A percentile compares a stretch with the other conserved stretches of the same genome.
Conservation (phyloP, 2,113 vertebrate genomes). For the Corythoichthys haematopterus region DNA sequence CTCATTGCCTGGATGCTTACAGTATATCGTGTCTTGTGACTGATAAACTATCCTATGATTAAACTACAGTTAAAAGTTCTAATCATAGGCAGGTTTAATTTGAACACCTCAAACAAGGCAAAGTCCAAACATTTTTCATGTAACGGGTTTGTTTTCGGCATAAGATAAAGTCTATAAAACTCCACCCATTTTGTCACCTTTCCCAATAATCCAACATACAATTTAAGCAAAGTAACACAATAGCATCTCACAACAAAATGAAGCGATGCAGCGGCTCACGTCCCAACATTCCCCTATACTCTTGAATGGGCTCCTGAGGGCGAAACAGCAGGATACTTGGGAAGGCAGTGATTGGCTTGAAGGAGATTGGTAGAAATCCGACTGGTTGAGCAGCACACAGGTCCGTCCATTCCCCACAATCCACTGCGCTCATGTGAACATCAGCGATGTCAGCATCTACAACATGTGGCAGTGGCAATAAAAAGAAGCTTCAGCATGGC, state of each 20-base stretch:
- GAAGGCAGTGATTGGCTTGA: constrained; percentile 76
- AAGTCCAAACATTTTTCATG: not conserved
- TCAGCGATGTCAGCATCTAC: constrained; percentile 50
- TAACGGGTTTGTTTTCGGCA: not conserved
- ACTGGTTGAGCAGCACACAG: constrained; percentile 74
- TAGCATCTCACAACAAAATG: constrained; percentile 82
- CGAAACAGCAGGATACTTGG: constrained; percentile 77
- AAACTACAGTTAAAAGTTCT: too few species aligned
- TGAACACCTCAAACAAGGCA: too few species aligned
- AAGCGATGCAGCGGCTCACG: constrained; percentile 76
- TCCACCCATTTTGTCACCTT: not conserved
- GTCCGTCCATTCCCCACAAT: constrained; percentile 88
- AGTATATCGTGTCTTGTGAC: too few species aligned
- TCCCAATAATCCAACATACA: not conserved
- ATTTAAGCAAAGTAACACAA: not conserved
- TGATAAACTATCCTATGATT: too few species aligned
- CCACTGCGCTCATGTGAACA: constrained; percentile 72
- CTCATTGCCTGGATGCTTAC: too few species aligned
- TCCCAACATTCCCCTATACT: constrained; percentile 83
- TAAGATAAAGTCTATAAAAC: not conserved
- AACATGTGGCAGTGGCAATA: not conserved
- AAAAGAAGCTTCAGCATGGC: not conserved
- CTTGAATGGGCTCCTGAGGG: constrained; percentile 50
- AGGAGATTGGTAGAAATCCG: constrained; percentile 65
- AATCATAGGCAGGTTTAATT: too few species aligned